Conservation (phyloP, 2,797 vertebrate genomes). For the Cetoscarus ocellatus region DNA sequence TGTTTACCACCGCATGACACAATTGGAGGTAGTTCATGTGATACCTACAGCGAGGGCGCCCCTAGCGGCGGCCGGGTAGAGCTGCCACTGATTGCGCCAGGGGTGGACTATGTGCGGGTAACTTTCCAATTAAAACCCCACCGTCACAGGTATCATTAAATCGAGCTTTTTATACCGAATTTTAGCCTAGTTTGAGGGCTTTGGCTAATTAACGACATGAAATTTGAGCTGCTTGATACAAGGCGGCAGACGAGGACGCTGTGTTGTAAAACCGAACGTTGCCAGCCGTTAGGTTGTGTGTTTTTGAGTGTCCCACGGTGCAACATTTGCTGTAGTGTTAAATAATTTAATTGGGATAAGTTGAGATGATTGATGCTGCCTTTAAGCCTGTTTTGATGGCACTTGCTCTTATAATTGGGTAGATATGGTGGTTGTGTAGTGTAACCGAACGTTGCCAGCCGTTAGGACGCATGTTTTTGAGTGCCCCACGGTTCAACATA, state of each 20-base stretch:
- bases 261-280: slow-evolving; percentile 18
- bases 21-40: slow-evolving; percentile 66
- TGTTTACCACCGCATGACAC: slow-evolving; percentile 75
- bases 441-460: too few relatives aligned
- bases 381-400: too few relatives aligned
- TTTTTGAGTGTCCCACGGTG: background rate
- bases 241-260: background rate
- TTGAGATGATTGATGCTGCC: too few relatives aligned
- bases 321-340: background rate
- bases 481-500: too few relatives aligned
- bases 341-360: slow-evolving; percentile 45
- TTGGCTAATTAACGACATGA: background rate
- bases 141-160: slow-evolving; percentile 70
- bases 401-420: too few relatives aligned
- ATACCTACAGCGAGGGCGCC: slow-evolving; percentile 75
- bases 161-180: slow-evolving; percentile 23
- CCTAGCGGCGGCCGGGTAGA: slow-evolving; percentile 68
- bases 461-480: too few relatives aligned
- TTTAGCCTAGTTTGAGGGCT: background rate
- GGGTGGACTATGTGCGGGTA: slow-evolving; percentile 79
- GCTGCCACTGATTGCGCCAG: slow-evolving; percentile 83
- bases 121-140: slow-evolving; percentile 86
- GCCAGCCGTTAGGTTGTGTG: slow-evolving; percentile 2
- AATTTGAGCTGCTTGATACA: background rate
- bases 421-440: too few relatives aligned